Percentiles rank a stretch among this genome's conserved stretches.
Conservation (phyloP, 1,140 invertebrate species). For the Ruditapes philippinarum region DNA sequence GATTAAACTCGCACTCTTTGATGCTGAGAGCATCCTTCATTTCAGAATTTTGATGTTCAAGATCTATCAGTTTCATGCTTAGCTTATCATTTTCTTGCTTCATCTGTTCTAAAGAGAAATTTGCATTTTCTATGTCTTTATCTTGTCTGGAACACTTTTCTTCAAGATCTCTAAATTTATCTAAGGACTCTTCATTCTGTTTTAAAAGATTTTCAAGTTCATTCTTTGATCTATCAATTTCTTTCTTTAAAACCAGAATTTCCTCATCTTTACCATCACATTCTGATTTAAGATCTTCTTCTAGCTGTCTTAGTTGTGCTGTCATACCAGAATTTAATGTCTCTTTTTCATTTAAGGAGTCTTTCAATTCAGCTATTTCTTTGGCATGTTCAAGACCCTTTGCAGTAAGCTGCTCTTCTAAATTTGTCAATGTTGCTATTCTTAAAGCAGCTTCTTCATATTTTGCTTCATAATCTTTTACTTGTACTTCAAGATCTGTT, state of each 20-base stretch:
- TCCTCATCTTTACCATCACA: background rate
- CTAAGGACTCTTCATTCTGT: background rate
- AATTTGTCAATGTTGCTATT: background rate
- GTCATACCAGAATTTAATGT: background rate
- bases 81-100: background rate
- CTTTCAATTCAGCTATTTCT: slow-evolving; percentile 6
- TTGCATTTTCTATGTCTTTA: background rate
- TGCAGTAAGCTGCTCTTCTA: background rate
- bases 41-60: slow-evolving; percentile 24
- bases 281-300: slow-evolving; percentile 18
- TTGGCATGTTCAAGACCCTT: background rate
- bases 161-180: background rate
- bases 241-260: background rate
- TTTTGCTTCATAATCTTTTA: background rate
- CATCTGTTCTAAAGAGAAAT: slow-evolving; percentile 6
- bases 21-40: slow-evolving; percentile 14
- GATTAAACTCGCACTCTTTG: background rate
- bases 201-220: background rate
- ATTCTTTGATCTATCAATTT: background rate
- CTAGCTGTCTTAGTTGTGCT: slow-evolving; percentile 23
- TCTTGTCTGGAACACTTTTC: background rate
- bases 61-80: background rate
- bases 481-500: background rate
- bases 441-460: slow-evolving; percentile 8
- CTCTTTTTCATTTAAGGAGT: slow-evolving; percentile 22